Percentiles rank a stretch among this genome's conserved stretches.
These are phyloP conservation scores for Callipepla californica DNA, from an alignment of 2,113 vertebrate species.

Conservation along the genomic window DNA sequence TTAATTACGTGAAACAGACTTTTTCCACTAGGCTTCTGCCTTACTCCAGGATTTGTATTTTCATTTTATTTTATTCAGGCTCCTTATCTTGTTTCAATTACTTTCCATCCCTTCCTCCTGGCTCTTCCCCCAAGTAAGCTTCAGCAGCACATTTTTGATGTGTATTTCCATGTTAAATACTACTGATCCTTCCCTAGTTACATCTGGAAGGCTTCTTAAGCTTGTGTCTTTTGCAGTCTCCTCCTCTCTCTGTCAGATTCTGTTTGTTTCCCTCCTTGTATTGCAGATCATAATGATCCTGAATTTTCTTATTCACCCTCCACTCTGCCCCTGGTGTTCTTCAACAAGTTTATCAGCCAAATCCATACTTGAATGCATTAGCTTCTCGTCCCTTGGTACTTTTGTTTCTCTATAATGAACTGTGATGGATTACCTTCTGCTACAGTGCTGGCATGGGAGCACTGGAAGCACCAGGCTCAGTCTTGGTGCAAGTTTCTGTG, in stretches of 20 bases:
- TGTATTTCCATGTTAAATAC: neutral
- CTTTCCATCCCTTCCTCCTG: neutral
- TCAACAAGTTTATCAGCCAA: neutral
- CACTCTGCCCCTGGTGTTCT: neutral
- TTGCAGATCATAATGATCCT: neutral
- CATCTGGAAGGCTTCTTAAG: neutral
- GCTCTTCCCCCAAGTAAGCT: neutral
- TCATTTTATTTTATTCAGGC: neutral
- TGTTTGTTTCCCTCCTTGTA: neutral
- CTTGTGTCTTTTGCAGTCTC: neutral
- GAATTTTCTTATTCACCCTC: neutral
- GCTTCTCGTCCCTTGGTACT: neutral
- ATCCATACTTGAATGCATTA: neutral
- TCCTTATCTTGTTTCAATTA: neutral
- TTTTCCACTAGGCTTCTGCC: neutral
- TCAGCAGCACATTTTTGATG: neutral
- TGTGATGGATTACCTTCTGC: neutral
- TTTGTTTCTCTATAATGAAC: neutral
- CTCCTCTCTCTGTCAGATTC: neutral
- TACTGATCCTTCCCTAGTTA: fast-evolving
- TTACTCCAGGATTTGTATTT: neutral
- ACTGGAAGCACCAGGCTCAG: neutral
- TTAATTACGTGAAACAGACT: neutral
- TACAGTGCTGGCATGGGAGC: neutral
- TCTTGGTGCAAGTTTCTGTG: neutral